Base-by-base conservation (phyloP, 2,113 vertebrate genomes). In the Dipodomys merriami region DNA sequence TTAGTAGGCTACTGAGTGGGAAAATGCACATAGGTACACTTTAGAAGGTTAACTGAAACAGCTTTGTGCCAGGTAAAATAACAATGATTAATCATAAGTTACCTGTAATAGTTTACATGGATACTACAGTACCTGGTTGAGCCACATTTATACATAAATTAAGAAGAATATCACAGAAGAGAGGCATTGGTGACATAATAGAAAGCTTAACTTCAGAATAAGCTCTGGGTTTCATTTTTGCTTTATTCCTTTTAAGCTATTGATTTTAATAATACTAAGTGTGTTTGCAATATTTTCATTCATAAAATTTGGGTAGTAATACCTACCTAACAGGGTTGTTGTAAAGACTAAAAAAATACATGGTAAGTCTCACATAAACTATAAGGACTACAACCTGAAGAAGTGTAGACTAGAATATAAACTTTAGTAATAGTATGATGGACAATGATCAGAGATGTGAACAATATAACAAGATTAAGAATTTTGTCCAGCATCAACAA, bases 321-420 rank as follows among this genome's bases (percentile, higher is more conserved):
- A 35, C 86, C 39, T 76, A 71, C 23, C 3, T 94, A n/a, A 77
- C 7, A 77, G 35, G 1, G 19, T 73, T 84, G 64, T 82, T 35
- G 30, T 71, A 85, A 91, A 80, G 44, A 83, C 46, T 69, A 73
- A 93, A 85, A 91, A 93, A 91, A 93, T 84, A 73, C 16, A 79
- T 65, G 20, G n/a, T 79, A 35, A 0, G 35, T 35, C 33, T 25
- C 85, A 69, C 39, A 74, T 85, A 68, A 90, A 88, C 20, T 79
- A 88, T 62, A 64, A 93, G 86, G 39, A 71, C 6, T 30, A 76
- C 82, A 83, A 79, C 33, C 46, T 93, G 39, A 74, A 92, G 71
- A 90, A 84, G 64, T 46, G 30, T 91, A 94, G 79, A 68, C 16
- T 65, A 84, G 57, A 78, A 77, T 68, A 77, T 80, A 25, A 7